These are phyloP conservation scores for Melanotaenia pygmaea DNA, from an alignment of 2,797 vertebrate species.

Conservation along the genomic window DNA sequence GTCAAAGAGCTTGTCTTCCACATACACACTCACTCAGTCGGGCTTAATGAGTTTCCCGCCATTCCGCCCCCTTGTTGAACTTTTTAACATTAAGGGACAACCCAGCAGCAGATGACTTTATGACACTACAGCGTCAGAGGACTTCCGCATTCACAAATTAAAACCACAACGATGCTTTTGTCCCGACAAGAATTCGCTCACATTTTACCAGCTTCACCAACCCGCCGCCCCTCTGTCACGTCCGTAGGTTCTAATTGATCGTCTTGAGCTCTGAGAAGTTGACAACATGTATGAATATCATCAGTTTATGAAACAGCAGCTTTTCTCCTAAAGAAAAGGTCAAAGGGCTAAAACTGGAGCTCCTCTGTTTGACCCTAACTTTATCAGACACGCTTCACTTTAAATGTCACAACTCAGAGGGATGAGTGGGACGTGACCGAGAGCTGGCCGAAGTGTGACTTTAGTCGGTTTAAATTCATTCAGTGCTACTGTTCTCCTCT, in stretches of 20 bases:
- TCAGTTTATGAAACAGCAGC: constrained; percentile 39
- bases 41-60: constrained; percentile 68
- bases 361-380: constrained; percentile 7
- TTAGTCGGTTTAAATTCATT: background rate
- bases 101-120: constrained; percentile 34
- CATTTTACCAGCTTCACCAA: constrained; percentile 43
- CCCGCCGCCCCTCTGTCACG: background rate
- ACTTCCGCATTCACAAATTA: constrained; percentile 55
- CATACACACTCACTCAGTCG: constrained; percentile 16
- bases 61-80: constrained; percentile 69
- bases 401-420: constrained; percentile 47
- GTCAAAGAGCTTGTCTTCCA: constrained; percentile 17
- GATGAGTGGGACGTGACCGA: background rate
- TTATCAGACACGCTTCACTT: constrained; percentile 26
- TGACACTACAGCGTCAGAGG: constrained; percentile 52
- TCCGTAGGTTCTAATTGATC: background rate
- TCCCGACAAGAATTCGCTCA: constrained; percentile 39
- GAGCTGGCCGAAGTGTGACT: constrained; percentile 24
- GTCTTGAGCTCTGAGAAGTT: background rate
- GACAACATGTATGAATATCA: constrained; percentile 38
- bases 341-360: constrained; percentile 22
- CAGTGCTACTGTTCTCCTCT: background rate
- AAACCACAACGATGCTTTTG: constrained; percentile 71
- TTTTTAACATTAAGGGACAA: constrained; percentile 31
- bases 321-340: constrained; percentile 30